phyloP scores from a whole-genome alignment of 2,888 invertebrate species.

The Melinaea menophilus region DNA sequence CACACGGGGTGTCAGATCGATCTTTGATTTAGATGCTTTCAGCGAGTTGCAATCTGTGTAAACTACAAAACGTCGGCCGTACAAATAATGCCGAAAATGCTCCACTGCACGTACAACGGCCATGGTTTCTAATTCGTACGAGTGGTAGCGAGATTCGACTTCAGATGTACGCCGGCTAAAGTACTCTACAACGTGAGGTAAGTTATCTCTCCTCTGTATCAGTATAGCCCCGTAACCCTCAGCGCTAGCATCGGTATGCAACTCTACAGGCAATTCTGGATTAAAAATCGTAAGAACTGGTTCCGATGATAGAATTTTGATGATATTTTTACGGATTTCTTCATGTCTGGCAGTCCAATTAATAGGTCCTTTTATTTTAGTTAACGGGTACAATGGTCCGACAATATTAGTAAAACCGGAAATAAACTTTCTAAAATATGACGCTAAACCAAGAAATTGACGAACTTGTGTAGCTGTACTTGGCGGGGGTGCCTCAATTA shows the following conservation, averaged over 20 bases:
- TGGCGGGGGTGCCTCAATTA: constrained; percentile 1
- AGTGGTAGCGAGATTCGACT: constrained; percentile 32
- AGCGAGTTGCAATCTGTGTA: constrained; percentile 14
- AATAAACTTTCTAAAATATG: constrained; percentile 32
- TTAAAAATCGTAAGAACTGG: constrained; percentile 32
- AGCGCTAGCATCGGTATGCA: constrained; percentile 33
- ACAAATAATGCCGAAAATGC: constrained; percentile 9
- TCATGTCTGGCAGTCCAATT: constrained; percentile 31
- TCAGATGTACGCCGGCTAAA: constrained; percentile 35
- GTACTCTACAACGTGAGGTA: constrained; percentile 34
- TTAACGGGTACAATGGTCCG: constrained; percentile 36
- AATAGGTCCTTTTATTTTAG: constrained; percentile 32
- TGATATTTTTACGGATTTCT: constrained; percentile 21
- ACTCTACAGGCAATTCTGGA: constrained; percentile 24
- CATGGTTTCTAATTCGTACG: constrained; percentile 34
- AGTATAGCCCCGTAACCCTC: constrained; percentile 30
- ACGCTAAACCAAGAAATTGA: constrained; percentile 32
- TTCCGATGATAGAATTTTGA: constrained; percentile 19
- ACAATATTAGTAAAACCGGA: constrained; percentile 29
- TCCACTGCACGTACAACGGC: constrained; percentile 31
- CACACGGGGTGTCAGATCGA: constrained; percentile 35
- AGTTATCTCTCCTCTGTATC: constrained; percentile 29
- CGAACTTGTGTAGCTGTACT: constrained; percentile 24
- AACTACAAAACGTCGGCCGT: constrained; percentile 10
- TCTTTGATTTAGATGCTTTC: constrained; percentile 30